Conservation (phyloP, 2,113 vertebrate species). For the Addax nasomaculatus region DNA sequence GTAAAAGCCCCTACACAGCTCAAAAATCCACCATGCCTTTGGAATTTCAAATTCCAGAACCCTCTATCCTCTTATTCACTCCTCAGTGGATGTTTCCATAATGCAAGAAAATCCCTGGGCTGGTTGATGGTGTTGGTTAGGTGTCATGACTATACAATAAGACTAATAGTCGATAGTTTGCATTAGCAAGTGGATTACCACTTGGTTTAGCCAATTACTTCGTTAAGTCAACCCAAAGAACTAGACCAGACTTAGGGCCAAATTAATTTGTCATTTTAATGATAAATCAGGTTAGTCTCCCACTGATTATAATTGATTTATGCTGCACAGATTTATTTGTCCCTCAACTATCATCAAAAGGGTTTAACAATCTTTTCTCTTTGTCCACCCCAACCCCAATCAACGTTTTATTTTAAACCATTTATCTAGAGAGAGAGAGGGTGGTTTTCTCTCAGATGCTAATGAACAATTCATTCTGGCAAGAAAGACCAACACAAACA, state of each 20-base stretch:
- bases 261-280: background rate
- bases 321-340: background rate
- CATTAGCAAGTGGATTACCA: background rate
- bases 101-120: background rate
- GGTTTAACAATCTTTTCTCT: background rate
- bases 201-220: background rate
- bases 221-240: background rate
- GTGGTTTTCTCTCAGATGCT: background rate
- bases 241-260: background rate
- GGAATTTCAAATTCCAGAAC: background rate
- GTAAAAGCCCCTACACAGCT: background rate
- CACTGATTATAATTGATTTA: background rate
- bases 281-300: background rate
- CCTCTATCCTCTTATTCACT: background rate
- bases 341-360: background rate
- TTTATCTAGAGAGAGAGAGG: background rate
- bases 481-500: conserved; percentile 50
- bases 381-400: background rate
- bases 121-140: background rate
- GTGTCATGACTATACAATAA: background rate
- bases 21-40: background rate
- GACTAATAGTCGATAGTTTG: background rate
- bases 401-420: conserved; percentile 5
- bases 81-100: background rate
- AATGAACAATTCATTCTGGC: conserved; percentile 39